These are phyloP conservation scores for Diadegma fenestrale DNA, from an alignment of 2,888 invertebrate genomes.

Conservation along the genomic window DNA sequence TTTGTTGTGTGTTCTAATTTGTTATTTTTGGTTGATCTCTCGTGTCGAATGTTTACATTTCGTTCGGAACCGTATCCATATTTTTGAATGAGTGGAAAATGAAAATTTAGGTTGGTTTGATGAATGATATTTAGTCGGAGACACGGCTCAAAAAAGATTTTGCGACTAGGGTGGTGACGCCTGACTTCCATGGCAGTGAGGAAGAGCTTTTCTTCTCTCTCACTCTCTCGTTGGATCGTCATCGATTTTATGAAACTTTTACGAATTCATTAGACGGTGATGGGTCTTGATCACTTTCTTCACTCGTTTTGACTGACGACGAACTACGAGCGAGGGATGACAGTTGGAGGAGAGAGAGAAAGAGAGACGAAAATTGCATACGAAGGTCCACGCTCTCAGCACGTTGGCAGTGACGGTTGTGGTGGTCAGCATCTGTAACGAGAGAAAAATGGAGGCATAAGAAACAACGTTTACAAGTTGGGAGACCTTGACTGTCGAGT, in stretches of 20 bases:
- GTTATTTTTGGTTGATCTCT: constrained; percentile 7
- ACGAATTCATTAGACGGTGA: constrained; percentile 8
- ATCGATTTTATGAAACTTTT: constrained; percentile 22
- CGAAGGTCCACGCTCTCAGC: constrained; percentile 69
- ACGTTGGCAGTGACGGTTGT: constrained; percentile 68
- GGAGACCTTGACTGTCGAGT: constrained; percentile 54
- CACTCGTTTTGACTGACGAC: not conserved
- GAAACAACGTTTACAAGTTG: constrained; percentile 44
- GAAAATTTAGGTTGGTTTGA: not conserved
- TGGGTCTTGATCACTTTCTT: constrained; percentile 22
- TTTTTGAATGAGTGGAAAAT: constrained; percentile 4
- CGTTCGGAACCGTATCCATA: constrained; percentile 13
- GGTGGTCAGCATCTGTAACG: constrained; percentile 72
- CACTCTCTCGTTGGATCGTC: constrained; percentile 6
- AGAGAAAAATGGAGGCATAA: constrained; percentile 56
- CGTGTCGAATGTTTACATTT: constrained; percentile 26
- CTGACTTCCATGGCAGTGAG: constrained; percentile 66
- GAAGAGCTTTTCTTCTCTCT: constrained; percentile 29
- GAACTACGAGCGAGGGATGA: constrained; percentile 1
- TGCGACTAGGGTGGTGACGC: constrained; percentile 63
- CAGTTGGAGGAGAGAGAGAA: constrained; percentile 13
- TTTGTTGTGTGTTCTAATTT: constrained; percentile 29
- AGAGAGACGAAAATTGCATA: constrained; percentile 51
- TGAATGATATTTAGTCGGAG: constrained; percentile 36
- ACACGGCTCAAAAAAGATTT: constrained; percentile 51